Evolutionary conservation across 2,113 vertebrate genomes (phyloP).

Genomic region (Pteruthius melanotis): DNA sequence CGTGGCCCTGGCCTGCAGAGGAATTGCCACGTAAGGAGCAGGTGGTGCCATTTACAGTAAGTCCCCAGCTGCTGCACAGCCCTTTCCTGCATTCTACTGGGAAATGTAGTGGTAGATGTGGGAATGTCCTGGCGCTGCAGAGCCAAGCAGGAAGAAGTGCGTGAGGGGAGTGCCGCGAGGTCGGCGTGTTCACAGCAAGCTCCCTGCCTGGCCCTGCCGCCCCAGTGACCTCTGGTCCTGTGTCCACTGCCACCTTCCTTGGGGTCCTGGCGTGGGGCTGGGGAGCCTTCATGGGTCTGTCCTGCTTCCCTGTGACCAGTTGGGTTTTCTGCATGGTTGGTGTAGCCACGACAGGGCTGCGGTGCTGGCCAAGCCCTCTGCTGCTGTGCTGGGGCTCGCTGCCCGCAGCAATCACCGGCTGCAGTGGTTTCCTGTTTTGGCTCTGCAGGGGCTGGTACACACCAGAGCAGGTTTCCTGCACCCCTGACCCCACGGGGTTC

Average conservation of each 20-base stretch:
- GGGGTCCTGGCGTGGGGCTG: rapidly evolving
- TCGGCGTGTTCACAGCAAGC: rapidly evolving
- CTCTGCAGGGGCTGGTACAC: not conserved
- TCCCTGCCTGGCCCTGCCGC: not conserved
- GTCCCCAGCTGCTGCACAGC: slow-evolving; percentile 26
- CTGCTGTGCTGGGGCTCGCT: rapidly evolving
- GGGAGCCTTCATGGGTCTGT: not conserved
- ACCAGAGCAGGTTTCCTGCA: not conserved
- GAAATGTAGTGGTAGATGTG: not conserved
- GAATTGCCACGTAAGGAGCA: slow-evolving; percentile 51
- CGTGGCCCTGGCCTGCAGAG: not conserved
- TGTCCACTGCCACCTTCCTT: not conserved
- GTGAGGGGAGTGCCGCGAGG: not conserved
- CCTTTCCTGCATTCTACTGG: slow-evolving; percentile 6
- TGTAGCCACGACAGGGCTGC: rapidly evolving
- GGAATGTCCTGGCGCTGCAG: not conserved
- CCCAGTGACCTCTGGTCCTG: rapidly evolving
- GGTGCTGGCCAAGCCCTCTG: rapidly evolving
- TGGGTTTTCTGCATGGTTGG: rapidly evolving
- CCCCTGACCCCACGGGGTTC: not conserved
- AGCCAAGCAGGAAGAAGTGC: not conserved
- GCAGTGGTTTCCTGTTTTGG: slow-evolving; percentile 29
- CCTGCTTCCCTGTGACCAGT: not conserved
- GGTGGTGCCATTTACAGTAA: slow-evolving; percentile 69
- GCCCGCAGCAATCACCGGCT: not conserved